phyloP scores from a whole-genome alignment of 2,888 invertebrate species.

The Zonitis immaculata region DNA sequence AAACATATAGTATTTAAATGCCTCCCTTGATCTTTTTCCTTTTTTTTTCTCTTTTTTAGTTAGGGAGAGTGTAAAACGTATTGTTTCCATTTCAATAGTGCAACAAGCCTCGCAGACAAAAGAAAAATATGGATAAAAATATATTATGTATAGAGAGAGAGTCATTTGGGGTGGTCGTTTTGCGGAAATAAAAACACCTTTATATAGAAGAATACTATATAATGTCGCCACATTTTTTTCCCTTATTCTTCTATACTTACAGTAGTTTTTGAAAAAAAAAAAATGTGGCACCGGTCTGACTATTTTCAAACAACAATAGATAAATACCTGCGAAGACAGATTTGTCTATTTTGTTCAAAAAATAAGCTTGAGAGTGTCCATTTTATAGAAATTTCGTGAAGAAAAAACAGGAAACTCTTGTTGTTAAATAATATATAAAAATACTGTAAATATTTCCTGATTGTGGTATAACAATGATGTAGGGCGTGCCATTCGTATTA shows the following conservation, averaged over 20 bases:
- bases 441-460: conserved; percentile 21
- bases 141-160: background rate
- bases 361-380: no score
- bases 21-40: no score
- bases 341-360: background rate
- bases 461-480: conserved; percentile 15
- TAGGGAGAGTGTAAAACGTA: no score
- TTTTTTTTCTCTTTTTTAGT: no score
- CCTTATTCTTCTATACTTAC: no score
- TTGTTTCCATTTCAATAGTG: no score
- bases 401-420: no score
- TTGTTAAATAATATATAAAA: no score
- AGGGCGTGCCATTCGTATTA: conserved; percentile 13
- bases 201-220: background rate
- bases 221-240: background rate
- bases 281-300: background rate
- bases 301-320: background rate
- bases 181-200: background rate
- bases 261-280: background rate
- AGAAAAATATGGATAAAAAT: background rate
- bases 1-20: no score
- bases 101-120: background rate
- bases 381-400: no score
- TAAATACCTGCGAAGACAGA: background rate
- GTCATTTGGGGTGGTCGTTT: background rate